Evolutionary conservation across 2,888 invertebrate genomes (phyloP).

Genomic region (Brachypalpus laphriformis): DNA sequence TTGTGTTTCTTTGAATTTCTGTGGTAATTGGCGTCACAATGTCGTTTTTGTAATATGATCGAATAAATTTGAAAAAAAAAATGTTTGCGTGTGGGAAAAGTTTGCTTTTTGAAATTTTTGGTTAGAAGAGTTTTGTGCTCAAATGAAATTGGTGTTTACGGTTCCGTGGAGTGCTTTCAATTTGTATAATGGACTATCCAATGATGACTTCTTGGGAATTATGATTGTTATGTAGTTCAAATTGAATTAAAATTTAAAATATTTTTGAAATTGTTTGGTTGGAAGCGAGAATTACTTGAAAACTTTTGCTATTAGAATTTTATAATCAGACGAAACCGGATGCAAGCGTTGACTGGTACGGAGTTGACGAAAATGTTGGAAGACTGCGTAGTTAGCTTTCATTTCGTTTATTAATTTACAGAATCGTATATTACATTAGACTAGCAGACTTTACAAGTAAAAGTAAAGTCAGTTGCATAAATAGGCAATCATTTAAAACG

Average conservation of each 20-base stretch:
- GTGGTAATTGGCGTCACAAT: conserved; percentile 55
- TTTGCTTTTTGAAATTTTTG: conserved; percentile 6
- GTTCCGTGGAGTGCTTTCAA: not conserved
- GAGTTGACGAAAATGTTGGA: no score
- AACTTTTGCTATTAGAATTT: no score
- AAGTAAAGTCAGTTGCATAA: no score
- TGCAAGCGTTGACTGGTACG: no score
- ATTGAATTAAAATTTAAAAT: not conserved
- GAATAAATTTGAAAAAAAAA: not conserved
- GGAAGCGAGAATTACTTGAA: not conserved
- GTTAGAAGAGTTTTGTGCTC: conserved; percentile 2
- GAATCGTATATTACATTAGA: no score
- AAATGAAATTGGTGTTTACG: not conserved
- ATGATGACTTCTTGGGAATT: not conserved
- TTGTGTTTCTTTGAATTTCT: conserved; percentile 24
- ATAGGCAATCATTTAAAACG: no score
- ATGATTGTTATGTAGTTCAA: not conserved
- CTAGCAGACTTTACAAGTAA: no score
- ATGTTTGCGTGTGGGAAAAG: not conserved
- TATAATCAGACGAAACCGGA: no score
- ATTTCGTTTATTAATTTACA: no score
- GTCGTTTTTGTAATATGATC: conserved; percentile 38
- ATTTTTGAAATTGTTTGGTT: not conserved
- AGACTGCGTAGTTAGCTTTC: no score
- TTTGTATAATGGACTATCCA: conserved; percentile 10